Base-by-base conservation (phyloP, 2,797 vertebrate genomes). In the Gadopsis bispinosus region DNA sequence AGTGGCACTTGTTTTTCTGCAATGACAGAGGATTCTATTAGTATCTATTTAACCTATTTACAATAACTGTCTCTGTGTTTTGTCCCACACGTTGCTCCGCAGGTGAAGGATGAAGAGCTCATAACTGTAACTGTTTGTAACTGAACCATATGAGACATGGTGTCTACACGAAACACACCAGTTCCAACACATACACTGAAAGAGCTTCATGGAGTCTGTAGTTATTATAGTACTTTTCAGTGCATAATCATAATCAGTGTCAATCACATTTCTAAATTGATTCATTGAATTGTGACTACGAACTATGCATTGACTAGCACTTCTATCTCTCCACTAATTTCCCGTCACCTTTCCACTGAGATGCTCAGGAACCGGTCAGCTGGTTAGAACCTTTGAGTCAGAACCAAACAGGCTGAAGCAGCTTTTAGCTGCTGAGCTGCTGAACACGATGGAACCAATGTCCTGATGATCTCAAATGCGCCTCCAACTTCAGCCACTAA, bases 1-100 rank as follows among this genome's bases (percentile, higher is more conserved):
- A 90, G 89, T 87, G 91, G 87, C 87, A 92, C 85, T 96, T 95
- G 86, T 92, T 93, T 85, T 94, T 95, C 93, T 95, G 88, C 62
- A 84, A 60, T n/a, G 33, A 83, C 22, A 75, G 16, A 79, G 8
- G 73, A 71, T 47, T 66, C 19, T 10, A 16, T n/a, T n/a, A 9
- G 4, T 35, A 22, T 16, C 31, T 9, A 35, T 65, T 50, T 22
- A 22, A 7, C 10, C 9, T 35, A 17, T 22, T 26, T 19, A 31
- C 7, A 55, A 45, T 53, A 29, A 33, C 31, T 14, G 1, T 35
- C 31, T 14, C 39, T 56, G 55, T 35, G 66, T 19, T 43, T 22
- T 26, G 43, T 41, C 48, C 11, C 20, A 22, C 7, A 22, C 16
- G n/a, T 53, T 22, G 31, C 2, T 61, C 22, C 0, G 1, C 4